Evolutionary conservation across 2,113 vertebrate species (phyloP).

Genomic region (Megaleporinus macrocephalus): DNA sequence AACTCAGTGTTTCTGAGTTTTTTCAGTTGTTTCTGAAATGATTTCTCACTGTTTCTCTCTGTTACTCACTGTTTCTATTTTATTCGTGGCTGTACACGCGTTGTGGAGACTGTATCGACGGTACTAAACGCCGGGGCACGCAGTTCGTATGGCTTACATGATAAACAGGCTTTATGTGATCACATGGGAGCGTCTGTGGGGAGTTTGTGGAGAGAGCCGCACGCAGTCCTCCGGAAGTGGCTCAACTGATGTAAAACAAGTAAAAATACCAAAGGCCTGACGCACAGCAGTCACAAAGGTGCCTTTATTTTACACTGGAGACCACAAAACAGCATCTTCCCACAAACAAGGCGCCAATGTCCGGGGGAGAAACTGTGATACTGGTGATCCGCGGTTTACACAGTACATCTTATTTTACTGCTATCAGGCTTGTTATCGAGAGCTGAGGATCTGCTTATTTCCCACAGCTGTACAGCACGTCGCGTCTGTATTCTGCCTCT

Average conservation of each 20-base stretch:
- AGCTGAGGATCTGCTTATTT: background rate
- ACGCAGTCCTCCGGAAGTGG: background rate
- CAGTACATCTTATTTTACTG: too few species aligned
- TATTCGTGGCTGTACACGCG: too few species aligned
- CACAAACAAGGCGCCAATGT: background rate
- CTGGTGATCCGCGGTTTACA: too few species aligned
- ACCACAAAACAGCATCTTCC: background rate
- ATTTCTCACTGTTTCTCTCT: too few species aligned
- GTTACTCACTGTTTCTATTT: too few species aligned
- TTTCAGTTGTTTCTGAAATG: background rate
- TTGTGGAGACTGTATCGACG: too few species aligned
- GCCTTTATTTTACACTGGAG: background rate
- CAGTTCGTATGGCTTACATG: background rate
- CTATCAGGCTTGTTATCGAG: too few species aligned
- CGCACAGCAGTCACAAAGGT: background rate
- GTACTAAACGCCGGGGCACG: too few species aligned
- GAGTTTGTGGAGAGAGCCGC: background rate
- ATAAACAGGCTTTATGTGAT: background rate
- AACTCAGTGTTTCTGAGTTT: background rate
- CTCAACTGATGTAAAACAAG: background rate
- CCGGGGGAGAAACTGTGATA: too few species aligned
- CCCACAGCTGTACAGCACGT: background rate
- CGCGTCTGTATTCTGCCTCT: background rate
- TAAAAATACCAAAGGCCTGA: conserved; percentile 1
- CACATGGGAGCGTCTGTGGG: background rate